Base-by-base conservation (phyloP, 2,888 invertebrate species). In the Diarsia brunnea region DNA sequence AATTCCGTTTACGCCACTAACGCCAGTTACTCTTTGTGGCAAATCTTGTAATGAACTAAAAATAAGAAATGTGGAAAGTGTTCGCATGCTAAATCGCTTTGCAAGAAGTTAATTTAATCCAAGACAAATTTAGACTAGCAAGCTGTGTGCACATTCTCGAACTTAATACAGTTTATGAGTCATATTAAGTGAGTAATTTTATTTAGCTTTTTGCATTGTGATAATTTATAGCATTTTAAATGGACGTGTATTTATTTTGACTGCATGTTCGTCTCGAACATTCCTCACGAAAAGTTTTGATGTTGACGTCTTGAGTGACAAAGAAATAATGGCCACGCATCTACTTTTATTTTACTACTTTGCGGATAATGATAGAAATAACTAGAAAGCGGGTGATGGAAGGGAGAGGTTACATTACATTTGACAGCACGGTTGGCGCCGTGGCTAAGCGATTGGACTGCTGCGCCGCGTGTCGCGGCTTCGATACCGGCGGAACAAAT, bases 71-170 rank as follows among this genome's bases (percentile, higher is more conserved):
- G 63, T 55, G 5, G 38, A 67, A 69, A 75, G 14, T 58, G 61
- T 67, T 68, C n/a, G 45, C 61, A 63, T 68, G 27, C 75, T 66
- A 53, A 71, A 78, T 74, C 45, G 38, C 53, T 24, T 10, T 7
- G 51, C 64, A 38, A 21, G 49, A 70, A 58, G 63, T 61, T 75
- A 75, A 75, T 82, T 79, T 58, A 47, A 63, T 84, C 47, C 80
- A 63, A 47, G 80, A 72, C 51, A 66, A 72, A 74, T 82, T 82
- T 80, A 75, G 71, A 47, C 58, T 69, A 64, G 31, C 31, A 64
- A 69, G 71, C 58, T 11, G 19, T 38, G 71, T 66, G 43, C 38
- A 80, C 61, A 84, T 55, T 69, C 64, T 45, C 16, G 51, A 38
- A 64, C 10, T 53, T 10, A 12, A 58, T 65, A 4, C 31, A 55